These are phyloP conservation scores for Busseola fusca DNA, from an alignment of 2,888 invertebrate species.

Conservation along the genomic window DNA sequence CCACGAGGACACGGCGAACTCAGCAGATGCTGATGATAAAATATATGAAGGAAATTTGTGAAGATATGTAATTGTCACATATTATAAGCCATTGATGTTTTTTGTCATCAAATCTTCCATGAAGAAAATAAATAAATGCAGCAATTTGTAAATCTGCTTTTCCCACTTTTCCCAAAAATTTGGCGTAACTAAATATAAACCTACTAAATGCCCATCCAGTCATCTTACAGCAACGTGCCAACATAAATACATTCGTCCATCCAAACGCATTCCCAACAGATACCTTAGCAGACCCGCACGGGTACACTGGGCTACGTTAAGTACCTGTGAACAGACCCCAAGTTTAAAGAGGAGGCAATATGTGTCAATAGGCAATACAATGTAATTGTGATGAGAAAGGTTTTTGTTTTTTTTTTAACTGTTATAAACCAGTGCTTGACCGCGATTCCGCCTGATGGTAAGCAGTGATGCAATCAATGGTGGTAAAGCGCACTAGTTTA, in stretches of 20 bases:
- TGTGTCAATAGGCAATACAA: conserved; percentile 41
- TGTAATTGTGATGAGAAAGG: conserved; percentile 2
- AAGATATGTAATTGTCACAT: neutral
- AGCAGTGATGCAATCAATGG: too few species aligned
- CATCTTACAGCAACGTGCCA: neutral
- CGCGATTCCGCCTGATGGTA: too few species aligned
- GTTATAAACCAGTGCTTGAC: too few species aligned
- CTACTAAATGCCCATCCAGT: conserved; percentile 19
- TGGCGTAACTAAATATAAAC: neutral
- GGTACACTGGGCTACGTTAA: conserved; percentile 12
- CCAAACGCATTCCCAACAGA: conserved; percentile 28
- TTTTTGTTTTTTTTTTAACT: too few species aligned
- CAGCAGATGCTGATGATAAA: too few species aligned
- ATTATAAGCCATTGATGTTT: neutral
- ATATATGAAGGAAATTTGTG: neutral
- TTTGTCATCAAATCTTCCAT: neutral
- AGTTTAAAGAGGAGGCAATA: conserved; percentile 39
- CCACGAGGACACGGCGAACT: too few species aligned
- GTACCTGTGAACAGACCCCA: conserved; percentile 42
- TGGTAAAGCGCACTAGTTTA: too few species aligned
- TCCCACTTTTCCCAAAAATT: neutral
- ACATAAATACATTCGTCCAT: conserved; percentile 35
- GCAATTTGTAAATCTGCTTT: neutral
- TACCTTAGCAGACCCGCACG: conserved; percentile 10
- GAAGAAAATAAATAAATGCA: neutral